Percentiles rank a stretch among this genome's conserved stretches.
Conservation (phyloP, 2,797 vertebrate genomes). For the Orestias chungarensis region DNA sequence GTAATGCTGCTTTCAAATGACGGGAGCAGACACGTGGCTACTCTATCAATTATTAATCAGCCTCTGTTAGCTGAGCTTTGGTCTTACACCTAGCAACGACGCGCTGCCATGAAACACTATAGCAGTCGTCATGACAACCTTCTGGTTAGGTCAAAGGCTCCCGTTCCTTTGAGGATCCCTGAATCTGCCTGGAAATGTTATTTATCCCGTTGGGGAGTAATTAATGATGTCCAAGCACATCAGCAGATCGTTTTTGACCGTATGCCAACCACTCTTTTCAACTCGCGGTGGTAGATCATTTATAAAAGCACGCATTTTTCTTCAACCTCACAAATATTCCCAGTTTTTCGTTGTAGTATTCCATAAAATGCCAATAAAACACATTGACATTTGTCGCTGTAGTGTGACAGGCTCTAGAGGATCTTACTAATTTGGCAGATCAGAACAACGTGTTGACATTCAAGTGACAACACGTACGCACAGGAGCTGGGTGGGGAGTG, state of each 20-base stretch:
- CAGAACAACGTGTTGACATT: background rate
- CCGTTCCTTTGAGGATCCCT: slow-evolving; percentile 18
- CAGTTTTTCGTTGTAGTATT: no score
- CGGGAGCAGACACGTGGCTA: slow-evolving; percentile 25
- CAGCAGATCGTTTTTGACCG: no score
- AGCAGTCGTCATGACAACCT: slow-evolving; percentile 70
- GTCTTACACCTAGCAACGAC: slow-evolving; percentile 74
- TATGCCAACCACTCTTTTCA: no score
- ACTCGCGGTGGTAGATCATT: no score
- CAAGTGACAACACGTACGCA: background rate
- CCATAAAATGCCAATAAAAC: background rate
- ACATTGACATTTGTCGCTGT: background rate
- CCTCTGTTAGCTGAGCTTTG: slow-evolving; percentile 61
- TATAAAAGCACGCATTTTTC: no score
- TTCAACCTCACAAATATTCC: no score
- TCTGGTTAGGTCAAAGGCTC: slow-evolving; percentile 53
- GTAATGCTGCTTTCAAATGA: background rate
- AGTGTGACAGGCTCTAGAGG: slow-evolving; percentile 31
- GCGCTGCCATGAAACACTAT: slow-evolving; percentile 61
- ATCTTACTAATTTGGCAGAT: background rate
- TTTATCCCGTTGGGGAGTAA: no score
- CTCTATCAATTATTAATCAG: slow-evolving; percentile 76
- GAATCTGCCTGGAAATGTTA: no score
- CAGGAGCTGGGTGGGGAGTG: slow-evolving; percentile 18
- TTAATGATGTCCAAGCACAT: no score